Conservation (phyloP, 2,888 invertebrate species). For the Myathropa florea region DNA sequence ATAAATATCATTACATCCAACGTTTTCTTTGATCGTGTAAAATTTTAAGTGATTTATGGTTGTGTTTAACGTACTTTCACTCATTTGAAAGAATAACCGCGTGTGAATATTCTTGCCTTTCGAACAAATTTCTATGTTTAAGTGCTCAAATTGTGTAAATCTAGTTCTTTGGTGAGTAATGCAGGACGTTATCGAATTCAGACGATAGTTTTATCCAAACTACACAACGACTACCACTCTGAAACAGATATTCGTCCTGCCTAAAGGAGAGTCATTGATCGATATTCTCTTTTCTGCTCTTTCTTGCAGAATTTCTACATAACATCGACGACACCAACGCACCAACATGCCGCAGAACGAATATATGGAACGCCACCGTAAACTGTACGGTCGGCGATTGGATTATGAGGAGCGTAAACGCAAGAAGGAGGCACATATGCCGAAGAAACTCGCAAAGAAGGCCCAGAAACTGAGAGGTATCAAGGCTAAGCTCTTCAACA, state of each 20-base stretch:
- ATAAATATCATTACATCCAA: background rate
- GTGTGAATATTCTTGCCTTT: background rate
- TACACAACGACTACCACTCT: background rate
- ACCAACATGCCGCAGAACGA: conserved; percentile 97
- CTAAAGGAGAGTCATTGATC: conserved; percentile 71
- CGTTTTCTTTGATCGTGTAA: background rate
- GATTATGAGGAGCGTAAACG: conserved; percentile 98
- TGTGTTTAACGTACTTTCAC: background rate
- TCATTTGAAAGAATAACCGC: background rate
- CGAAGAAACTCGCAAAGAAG: conserved; percentile 94
- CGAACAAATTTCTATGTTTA: background rate
- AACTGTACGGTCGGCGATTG: conserved; percentile 96
- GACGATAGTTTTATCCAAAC: background rate
- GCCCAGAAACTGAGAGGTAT: conserved; percentile 96
- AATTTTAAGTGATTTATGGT: background rate
- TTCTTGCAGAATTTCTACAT: conserved; percentile 41
- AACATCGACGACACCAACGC: conserved; percentile 12
- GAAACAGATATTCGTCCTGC: conserved; percentile 70
- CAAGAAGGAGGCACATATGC: conserved; percentile 96
- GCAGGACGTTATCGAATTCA: conserved; percentile 56
- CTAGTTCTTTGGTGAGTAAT: conserved; percentile 54
- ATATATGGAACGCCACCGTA: conserved; percentile 98
- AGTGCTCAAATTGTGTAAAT: background rate
- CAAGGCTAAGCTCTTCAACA: conserved; percentile 98
- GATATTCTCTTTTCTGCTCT: conserved; percentile 59